phyloP scores from a whole-genome alignment of 2,113 vertebrate species.

The Argyrosomus japonicus region DNA sequence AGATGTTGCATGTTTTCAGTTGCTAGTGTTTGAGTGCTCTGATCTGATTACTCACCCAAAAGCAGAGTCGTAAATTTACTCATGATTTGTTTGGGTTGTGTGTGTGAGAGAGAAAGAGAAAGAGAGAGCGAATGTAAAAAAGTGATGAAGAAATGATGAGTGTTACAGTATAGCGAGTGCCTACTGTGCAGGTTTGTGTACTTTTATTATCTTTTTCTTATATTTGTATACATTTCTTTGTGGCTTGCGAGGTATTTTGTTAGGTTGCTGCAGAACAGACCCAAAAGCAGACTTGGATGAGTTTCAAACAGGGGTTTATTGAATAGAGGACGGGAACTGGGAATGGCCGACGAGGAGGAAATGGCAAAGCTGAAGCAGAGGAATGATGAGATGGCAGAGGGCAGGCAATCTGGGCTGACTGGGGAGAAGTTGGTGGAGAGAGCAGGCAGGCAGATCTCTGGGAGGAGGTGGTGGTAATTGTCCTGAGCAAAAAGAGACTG shows the following conservation, averaged over 20 bases:
- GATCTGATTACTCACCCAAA: neutral
- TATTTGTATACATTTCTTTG: slow-evolving; percentile 33
- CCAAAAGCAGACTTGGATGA: too few relatives aligned
- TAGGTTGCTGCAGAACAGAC: too few relatives aligned
- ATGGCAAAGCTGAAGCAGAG: too few relatives aligned
- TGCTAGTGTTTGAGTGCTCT: neutral
- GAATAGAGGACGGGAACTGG: too few relatives aligned
- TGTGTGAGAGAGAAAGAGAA: neutral
- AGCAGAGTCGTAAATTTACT: neutral
- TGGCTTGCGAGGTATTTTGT: slow-evolving; percentile 30
- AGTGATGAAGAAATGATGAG: neutral
- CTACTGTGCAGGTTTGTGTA: neutral
- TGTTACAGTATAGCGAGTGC: neutral
- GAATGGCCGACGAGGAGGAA: too few relatives aligned
- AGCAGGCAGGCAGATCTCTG: too few relatives aligned
- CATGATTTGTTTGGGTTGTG: neutral
- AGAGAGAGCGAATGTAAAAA: neutral
- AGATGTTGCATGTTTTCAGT: slow-evolving; percentile 54
- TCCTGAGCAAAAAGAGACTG: too few relatives aligned
- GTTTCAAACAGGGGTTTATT: too few relatives aligned
- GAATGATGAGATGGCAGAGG: too few relatives aligned
- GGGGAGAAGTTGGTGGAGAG: too few relatives aligned
- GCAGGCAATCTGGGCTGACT: too few relatives aligned
- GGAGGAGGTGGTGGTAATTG: too few relatives aligned
- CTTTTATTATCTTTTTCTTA: slow-evolving; percentile 20